These are phyloP conservation scores for Stylophora pistillata DNA, from an alignment of 64 coral and sea anemone genomes.

Conservation along the genomic window DNA sequence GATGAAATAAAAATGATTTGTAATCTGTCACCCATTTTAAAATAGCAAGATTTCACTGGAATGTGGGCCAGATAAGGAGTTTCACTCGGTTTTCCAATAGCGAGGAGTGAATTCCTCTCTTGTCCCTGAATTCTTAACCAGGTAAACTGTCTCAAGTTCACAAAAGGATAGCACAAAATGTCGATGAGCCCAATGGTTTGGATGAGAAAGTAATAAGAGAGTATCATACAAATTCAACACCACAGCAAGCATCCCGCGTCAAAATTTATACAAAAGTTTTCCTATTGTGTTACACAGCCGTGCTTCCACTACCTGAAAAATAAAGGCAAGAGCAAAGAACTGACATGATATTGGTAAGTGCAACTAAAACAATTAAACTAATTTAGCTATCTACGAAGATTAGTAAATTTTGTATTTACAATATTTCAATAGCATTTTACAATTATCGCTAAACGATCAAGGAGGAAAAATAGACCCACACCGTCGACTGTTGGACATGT, in stretches of 20 bases:
- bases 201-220: slow-evolving; percentile 6
- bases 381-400: too few species aligned
- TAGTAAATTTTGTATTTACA: too few species aligned
- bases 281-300: slow-evolving; percentile 29
- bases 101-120: background rate
- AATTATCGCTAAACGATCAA: too few species aligned
- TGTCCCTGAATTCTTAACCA: background rate
- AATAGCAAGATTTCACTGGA: too few species aligned
- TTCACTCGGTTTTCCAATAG: too few species aligned
- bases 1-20: too few species aligned
- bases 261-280: slow-evolving; percentile 16
- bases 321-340: background rate
- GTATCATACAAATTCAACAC: slow-evolving; percentile 47
- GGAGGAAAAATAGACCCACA: too few species aligned
- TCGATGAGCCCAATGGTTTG: slow-evolving; percentile 22
- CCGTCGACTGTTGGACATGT: too few species aligned
- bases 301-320: slow-evolving; percentile 35
- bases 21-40: too few species aligned
- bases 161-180: background rate
- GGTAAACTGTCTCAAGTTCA: background rate
- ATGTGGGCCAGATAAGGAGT: too few species aligned
- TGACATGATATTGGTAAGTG: background rate
- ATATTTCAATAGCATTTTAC: too few species aligned
- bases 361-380: background rate
- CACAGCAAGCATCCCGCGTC: slow-evolving; percentile 20